phyloP scores from a whole-genome alignment of 2,797 vertebrate species.

The Acanthurus lineatus region DNA sequence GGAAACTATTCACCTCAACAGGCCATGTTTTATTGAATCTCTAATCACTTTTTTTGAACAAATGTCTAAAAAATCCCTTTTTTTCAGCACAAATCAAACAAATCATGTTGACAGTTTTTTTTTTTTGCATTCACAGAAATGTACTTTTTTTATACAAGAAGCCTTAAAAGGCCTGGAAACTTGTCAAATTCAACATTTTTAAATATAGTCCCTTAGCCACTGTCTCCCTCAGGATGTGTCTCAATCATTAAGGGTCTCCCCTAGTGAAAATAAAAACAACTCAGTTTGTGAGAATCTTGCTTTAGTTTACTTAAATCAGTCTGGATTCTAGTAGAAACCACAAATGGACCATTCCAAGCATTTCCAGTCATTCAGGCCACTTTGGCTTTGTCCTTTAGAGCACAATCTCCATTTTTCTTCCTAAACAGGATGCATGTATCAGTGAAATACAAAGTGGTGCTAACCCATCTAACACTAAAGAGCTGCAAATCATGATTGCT shows the following conservation, averaged over 20 bases:
- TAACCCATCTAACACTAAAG: too few relatives aligned
- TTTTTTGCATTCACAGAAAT: neutral
- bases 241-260: neutral
- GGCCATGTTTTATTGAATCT: neutral
- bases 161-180: neutral
- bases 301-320: neutral
- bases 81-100: neutral
- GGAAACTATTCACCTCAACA: neutral
- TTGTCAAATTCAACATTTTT: neutral
- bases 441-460: neutral
- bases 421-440: neutral
- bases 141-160: neutral
- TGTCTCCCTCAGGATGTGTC: neutral
- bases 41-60: neutral
- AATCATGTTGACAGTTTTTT: neutral
- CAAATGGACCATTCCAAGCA: neutral
- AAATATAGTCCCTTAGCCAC: neutral
- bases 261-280: constrained; percentile 1
- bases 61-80: neutral
- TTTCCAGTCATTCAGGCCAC: neutral
- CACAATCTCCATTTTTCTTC: neutral
- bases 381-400: neutral
- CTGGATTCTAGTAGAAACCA: neutral
- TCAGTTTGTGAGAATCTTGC: constrained; percentile 1
- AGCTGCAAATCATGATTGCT: neutral